A percentile compares a stretch with the other conserved stretches of the same genome.
Conservation (phyloP, 1,140 invertebrate species). For the Mactra quadrangularis region DNA sequence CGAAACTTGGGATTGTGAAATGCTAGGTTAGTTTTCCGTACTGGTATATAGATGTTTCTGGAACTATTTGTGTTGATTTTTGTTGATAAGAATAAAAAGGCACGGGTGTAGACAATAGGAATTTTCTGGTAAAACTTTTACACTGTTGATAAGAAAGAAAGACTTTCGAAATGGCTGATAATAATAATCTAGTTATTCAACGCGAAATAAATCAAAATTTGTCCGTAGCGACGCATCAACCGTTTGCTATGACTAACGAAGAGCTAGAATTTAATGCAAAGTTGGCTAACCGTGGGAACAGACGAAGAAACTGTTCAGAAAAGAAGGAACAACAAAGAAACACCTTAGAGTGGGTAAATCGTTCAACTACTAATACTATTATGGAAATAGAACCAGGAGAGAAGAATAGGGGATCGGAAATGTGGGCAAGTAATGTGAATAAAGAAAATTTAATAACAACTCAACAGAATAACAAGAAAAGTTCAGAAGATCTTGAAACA, state of each 20-base stretch:
- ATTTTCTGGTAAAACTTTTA: too few species aligned
- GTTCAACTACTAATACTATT: not conserved
- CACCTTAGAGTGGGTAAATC: conserved; percentile 46
- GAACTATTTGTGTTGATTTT: too few species aligned
- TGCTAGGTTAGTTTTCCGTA: too few species aligned
- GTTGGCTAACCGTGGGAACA: conserved; percentile 12
- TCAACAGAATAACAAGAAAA: conserved; percentile 33
- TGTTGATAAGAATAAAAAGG: too few species aligned
- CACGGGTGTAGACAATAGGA: too few species aligned
- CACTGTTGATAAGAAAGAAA: too few species aligned
- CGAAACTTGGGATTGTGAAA: too few species aligned
- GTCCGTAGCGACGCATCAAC: not conserved
- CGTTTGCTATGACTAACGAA: conserved; percentile 31
- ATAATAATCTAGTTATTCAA: conserved; percentile 26
- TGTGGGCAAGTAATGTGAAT: conserved; percentile 13
- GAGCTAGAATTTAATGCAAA: conserved; percentile 15
- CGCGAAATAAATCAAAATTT: conserved; percentile 45
- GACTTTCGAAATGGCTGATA: conserved; percentile 44
- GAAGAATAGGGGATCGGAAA: not conserved
- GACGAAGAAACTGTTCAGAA: not conserved
- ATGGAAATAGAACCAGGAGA: not conserved
- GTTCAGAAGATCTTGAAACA: conserved; percentile 20
- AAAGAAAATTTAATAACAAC: conserved; percentile 4
- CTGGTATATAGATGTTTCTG: too few species aligned
- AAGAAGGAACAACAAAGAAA: conserved; percentile 44